Base-by-base conservation (phyloP, 2,888 invertebrate species). In the Stenolophus ochropezus region DNA sequence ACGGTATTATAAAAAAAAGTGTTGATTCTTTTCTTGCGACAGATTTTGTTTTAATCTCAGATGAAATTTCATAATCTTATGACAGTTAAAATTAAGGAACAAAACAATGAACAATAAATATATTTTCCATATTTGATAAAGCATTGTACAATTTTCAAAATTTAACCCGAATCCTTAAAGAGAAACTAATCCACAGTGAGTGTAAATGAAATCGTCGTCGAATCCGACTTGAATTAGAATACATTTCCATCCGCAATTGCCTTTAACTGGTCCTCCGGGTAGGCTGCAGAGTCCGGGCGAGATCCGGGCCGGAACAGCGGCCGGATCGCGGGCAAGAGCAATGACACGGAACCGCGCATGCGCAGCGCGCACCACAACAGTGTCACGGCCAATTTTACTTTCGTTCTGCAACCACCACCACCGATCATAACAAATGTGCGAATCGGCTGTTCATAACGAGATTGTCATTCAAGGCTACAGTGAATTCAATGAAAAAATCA, bases 321-420 rank as follows among this genome's bases (percentile, higher is more conserved):
- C 73, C 4, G 18, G 73, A 42, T 42, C 51, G 51, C 47, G 51
- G 23, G 23, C 21, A 73, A 16, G 23, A 21, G 73, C 65, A 69
- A 33, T 69, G 65, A 69, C 65, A 69, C 65, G 42, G 61, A 33
- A 33, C 65, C 20, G 73, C 75, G 75, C 53, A 51, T 75, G 75
- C 75, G 75, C 75, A 23, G 51, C 74, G 21, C 4, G 47, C 23
- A 18, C 1, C 20, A 21, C 73, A 75, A 75, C 75, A 75, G 27
- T 23, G 75, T 75, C 75, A 75, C 20, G 75, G 75, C 53, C 75
- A 75, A 53, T 75, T 75, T 75, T 75, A 75, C 75, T 75, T 75
- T 75, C 75, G 53, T 75, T 53, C 27, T 20, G 11, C 33, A 6
- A 42, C 33, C 33, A 42, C 8, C 5, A 33, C 3, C 33, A 33